Base-by-base conservation (phyloP, 1,140 invertebrate genomes). In the Oncopeltus fasciatus region DNA sequence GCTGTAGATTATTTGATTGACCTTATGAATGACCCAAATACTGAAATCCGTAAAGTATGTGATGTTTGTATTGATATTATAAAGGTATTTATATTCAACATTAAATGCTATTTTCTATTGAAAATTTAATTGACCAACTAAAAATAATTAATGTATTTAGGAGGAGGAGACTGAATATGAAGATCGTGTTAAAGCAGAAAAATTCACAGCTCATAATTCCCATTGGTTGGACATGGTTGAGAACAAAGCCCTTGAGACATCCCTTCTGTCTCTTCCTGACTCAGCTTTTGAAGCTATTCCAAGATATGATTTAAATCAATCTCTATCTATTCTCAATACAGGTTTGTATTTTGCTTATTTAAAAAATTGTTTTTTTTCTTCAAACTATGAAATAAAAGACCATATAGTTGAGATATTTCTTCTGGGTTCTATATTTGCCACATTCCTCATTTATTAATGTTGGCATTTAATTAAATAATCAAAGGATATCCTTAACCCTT, bases 211-310 rank as follows among this genome's bases (percentile, higher is more conserved):
- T 72, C 92, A 98, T 74, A 99, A 99, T 75, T 87, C 90, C 0
- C 92, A 98, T 71, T 99, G 95, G 96, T 74, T 99, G 53, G 92
- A 94, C 69, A 95, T 98, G 86, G 90, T 98, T 27, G 88, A 90
- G 70, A 79, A 77, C 58, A 74, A 80, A 61, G 74, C 78, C 26
- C 72, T 75, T 1, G 79, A 81, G 62, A 69, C 72, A 14, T 78
- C 77, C 0, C 75, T 76, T 63, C 75, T 79, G 65, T 67, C 76
- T 46, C 73, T 76, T 46, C 80, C 81, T 65, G 81, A 83, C 18
- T 77, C 82, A 46, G 64, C 21, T 29, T n/a, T n/a, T n/a, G 78
- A 81, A 49, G 83, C 83, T 69, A 71, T 86, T 46, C 83, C 84
- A 44, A 81, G 83, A 1, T 87, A 85, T 73, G 83, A 87, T 68